A percentile compares a stretch with the other conserved stretches of the same genome.
phyloP scores from a whole-genome alignment of 2,888 invertebrate species.

The Pristionchus arcanus region DNA sequence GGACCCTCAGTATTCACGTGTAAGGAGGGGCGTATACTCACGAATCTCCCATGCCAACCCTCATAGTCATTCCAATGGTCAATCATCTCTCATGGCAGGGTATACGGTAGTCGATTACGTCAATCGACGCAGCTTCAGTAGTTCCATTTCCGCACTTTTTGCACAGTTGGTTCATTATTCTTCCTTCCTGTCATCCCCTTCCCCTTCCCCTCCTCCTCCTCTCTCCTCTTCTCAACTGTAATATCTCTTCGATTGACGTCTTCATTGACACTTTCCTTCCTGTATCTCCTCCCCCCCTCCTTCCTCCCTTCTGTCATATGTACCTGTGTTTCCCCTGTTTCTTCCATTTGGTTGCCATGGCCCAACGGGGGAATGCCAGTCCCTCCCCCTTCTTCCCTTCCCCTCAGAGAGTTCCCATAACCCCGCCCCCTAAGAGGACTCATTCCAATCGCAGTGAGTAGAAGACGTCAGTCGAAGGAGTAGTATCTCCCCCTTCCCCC shows the following conservation, averaged over 20 bases:
- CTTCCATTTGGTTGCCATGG: conserved; percentile 20
- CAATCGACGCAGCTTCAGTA: not conserved
- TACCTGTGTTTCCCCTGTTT: not conserved
- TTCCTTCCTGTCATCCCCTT: conserved; percentile 8
- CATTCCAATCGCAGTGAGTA: not conserved
- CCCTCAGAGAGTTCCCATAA: conserved; percentile 12
- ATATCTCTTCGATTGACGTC: not conserved
- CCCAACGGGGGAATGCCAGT: not conserved
- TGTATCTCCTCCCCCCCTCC: not conserved
- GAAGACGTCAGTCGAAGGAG: not conserved
- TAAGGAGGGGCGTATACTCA: not conserved
- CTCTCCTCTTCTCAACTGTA: not conserved
- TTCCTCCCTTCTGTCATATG: not conserved
- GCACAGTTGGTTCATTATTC: not conserved
- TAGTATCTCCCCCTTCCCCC: not conserved
- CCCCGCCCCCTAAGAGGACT: conserved; percentile 13
- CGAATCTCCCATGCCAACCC: not conserved
- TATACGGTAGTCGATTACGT: not conserved
- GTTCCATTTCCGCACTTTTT: not conserved
- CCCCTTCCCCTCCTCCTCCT: not conserved
- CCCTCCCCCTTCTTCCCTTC: conserved; percentile 3
- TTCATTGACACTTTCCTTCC: conserved; percentile 10
- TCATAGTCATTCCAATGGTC: not conserved
- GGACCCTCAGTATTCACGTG: not conserved
- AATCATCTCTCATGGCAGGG: not conserved